phyloP scores from a whole-genome alignment of 2,797 vertebrate genomes.

The Saxicola maurus region DNA sequence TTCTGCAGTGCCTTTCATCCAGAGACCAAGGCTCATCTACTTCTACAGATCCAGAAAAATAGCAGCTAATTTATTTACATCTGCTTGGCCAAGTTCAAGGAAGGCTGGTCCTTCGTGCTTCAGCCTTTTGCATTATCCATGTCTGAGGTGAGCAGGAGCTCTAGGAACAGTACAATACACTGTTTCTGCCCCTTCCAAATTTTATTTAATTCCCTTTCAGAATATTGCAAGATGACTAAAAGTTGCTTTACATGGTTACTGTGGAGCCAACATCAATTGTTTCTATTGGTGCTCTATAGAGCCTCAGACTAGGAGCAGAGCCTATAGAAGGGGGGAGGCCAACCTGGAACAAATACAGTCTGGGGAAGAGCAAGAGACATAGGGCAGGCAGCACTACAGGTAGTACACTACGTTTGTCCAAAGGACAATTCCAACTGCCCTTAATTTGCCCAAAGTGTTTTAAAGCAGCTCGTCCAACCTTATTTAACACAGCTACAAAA shows the following conservation, averaged over 20 bases:
- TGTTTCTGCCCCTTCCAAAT: not conserved
- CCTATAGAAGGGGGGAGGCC: not conserved
- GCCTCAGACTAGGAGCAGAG: not conserved
- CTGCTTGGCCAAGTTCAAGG: not conserved
- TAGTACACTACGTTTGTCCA: not conserved
- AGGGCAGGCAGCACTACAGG: not conserved
- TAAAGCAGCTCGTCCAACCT: not conserved
- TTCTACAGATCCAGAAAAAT: not conserved
- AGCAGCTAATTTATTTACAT: not conserved
- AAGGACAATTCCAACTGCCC: not conserved
- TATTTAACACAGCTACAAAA: not conserved
- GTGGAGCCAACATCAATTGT: not conserved
- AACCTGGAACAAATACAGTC: not conserved
- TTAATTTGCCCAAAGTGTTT: not conserved
- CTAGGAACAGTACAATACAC: not conserved
- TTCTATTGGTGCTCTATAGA: not conserved
- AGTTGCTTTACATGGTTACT: not conserved
- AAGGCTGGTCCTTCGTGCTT: not conserved
- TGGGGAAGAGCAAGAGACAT: not conserved
- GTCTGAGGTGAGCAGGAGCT: not conserved
- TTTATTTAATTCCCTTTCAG: not conserved
- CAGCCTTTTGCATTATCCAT: not conserved
- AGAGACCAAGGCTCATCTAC: not conserved
- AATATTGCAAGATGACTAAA: not conserved
- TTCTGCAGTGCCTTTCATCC: slow-evolving; percentile 21